Percentiles rank a stretch among this genome's conserved stretches.
Conservation (phyloP, 2,797 vertebrate species). For the Amphiprion clarkii region DNA sequence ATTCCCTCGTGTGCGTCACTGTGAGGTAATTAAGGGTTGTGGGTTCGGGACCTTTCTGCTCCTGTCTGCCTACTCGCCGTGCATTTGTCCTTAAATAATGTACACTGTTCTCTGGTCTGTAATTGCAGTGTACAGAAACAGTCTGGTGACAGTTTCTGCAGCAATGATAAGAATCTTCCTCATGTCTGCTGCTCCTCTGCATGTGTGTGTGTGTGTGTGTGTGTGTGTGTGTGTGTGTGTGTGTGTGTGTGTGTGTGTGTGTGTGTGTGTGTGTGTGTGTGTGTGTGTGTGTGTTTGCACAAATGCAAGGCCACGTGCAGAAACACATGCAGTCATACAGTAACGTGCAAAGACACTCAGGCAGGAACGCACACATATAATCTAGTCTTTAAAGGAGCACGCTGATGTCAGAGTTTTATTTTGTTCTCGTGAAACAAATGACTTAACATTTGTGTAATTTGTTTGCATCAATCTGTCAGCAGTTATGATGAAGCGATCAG, state of each 20-base stretch:
- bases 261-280: too few species aligned
- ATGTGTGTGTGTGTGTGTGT: background rate
- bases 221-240: background rate
- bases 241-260: background rate
- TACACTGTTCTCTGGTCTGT: constrained; percentile 65
- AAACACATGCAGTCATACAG: background rate
- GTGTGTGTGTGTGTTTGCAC: background rate
- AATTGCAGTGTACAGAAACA: constrained; percentile 79
- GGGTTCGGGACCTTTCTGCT: constrained; percentile 71
- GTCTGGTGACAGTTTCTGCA: constrained; percentile 62
- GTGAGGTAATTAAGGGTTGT: constrained; percentile 85
- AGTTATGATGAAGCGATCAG: too few species aligned
- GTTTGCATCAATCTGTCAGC: too few species aligned
- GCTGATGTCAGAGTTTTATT: background rate
- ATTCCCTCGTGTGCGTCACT: constrained; percentile 79
- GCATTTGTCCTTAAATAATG: constrained; percentile 74
- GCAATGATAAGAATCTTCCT: constrained; percentile 62
- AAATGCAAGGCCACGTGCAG: background rate
- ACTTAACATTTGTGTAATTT: background rate
- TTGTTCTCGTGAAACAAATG: background rate
- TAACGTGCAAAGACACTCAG: background rate
- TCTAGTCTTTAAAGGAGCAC: background rate
- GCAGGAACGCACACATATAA: background rate
- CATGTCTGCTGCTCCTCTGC: constrained; percentile 35
- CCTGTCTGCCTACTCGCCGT: constrained; percentile 79